A percentile compares a stretch with the other conserved stretches of the same genome.
Evolutionary conservation across 1,140 invertebrate species (phyloP).

Genomic region (Stegodyphus mimosarum): DNA sequence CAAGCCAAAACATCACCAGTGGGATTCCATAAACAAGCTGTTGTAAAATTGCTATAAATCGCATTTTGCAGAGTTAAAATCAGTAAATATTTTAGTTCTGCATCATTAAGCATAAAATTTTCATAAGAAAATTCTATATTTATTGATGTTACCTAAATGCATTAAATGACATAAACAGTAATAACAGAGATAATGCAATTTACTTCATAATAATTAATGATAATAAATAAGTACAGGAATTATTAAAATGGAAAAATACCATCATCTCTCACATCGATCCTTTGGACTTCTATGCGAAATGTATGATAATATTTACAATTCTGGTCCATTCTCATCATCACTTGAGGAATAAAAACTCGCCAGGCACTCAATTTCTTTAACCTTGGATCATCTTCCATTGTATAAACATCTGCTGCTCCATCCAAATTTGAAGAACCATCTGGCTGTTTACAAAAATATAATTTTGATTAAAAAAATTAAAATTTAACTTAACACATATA

Average conservation of each 20-base stretch:
- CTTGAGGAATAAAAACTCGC: constrained; percentile 76
- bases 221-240: too few species aligned
- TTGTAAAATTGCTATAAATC: too few species aligned
- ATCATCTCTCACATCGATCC: constrained; percentile 70
- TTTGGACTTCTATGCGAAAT: constrained; percentile 76
- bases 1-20: too few species aligned
- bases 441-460: neutral
- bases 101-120: too few species aligned
- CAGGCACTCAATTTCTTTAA: constrained; percentile 77
- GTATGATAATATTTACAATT: constrained; percentile 69
- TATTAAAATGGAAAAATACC: constrained; percentile 31
- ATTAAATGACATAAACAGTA: too few species aligned
- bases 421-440: neutral
- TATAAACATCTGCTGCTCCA: constrained; percentile 20
- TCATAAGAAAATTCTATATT: too few species aligned
- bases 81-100: too few species aligned
- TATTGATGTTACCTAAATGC: too few species aligned
- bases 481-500: neutral
- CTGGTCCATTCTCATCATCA: constrained; percentile 71
- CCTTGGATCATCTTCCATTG: constrained; percentile 69
- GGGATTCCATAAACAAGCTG: too few species aligned
- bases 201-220: too few species aligned
- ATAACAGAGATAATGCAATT: neutral
- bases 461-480: neutral
- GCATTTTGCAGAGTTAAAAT: too few species aligned